A percentile compares a stretch with the other conserved stretches of the same genome.
These are phyloP conservation scores for Odocoileus virginianus DNA, from an alignment of 2,113 vertebrate genomes.

Conservation along the genomic window DNA sequence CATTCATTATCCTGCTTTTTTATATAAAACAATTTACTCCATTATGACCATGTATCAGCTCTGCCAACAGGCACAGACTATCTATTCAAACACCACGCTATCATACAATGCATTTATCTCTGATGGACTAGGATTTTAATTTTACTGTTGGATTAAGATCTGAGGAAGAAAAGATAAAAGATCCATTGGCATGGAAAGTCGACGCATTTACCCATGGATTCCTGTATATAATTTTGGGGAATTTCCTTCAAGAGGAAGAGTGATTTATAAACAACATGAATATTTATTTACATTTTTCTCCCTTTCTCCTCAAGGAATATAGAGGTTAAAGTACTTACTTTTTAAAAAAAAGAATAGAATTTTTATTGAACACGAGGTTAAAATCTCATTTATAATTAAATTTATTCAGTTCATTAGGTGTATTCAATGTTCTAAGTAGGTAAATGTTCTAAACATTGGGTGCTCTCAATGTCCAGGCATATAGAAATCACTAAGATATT, in stretches of 20 bases:
- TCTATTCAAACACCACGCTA: constrained; percentile 14
- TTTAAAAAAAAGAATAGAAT: neutral
- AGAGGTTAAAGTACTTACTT: neutral
- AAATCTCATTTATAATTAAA: neutral
- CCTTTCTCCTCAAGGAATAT: neutral
- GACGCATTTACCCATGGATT: neutral
- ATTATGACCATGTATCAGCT: neutral
- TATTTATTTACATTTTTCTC: neutral
- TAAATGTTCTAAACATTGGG: neutral
- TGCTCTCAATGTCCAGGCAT: neutral
- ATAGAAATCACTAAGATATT: neutral
- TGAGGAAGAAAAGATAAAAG: neutral
- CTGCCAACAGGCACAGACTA: neutral
- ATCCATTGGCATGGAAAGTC: neutral
- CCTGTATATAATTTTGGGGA: neutral
- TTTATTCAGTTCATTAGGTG: neutral
- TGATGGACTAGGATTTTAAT: neutral
- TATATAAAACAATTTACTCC: constrained; percentile 41
- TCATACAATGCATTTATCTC: neutral
- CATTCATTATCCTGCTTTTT: constrained; percentile 52
- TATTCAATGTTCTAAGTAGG: neutral
- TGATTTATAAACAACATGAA: neutral
- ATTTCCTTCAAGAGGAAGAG: neutral
- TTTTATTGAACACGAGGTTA: neutral
- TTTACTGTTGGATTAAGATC: neutral